A percentile compares a stretch with the other conserved stretches of the same genome.
These are phyloP conservation scores for Bhutanitis thaidina DNA, from an alignment of 2,888 invertebrate genomes.

Conservation along the genomic window DNA sequence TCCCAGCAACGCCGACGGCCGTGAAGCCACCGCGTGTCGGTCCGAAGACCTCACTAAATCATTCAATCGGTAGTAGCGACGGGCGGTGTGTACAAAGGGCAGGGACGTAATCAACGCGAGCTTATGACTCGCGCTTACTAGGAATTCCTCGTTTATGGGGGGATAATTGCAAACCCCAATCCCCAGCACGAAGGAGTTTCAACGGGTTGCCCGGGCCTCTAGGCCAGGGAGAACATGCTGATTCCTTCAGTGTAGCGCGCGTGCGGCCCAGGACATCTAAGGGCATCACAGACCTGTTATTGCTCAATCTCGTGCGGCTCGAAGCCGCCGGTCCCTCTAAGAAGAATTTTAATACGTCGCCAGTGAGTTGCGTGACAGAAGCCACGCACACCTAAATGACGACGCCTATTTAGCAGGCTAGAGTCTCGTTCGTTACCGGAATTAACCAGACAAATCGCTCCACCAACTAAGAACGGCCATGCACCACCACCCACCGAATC, in stretches of 20 bases:
- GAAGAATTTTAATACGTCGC: conserved; percentile 38
- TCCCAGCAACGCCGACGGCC: too few species aligned
- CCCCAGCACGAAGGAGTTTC: neutral
- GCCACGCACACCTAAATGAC: conserved; percentile 35
- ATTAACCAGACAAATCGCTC: conserved; percentile 86
- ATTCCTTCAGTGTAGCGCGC: conserved; percentile 83
- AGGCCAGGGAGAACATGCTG: conserved; percentile 50
- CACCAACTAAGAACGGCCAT: conserved; percentile 82
- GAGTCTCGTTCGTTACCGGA: conserved; percentile 86
- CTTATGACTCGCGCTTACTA: too few species aligned
- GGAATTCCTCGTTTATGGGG: too few species aligned
- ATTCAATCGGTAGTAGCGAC: too few species aligned
- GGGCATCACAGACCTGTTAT: conserved; percentile 82
- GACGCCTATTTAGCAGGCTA: conserved; percentile 78
- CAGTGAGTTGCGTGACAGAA: conserved; percentile 34
- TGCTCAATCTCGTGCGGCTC: conserved; percentile 77
- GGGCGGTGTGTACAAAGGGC: too few species aligned
- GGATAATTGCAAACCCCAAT: too few species aligned
- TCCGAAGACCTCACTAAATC: too few species aligned
- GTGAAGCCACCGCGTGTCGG: too few species aligned
- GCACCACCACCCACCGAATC: conserved; percentile 83
- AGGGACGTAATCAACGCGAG: too few species aligned
- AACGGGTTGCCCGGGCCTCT: too few species aligned
- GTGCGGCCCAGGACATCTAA: conserved; percentile 82
- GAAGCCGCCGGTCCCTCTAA: conserved; percentile 13